Conservation (phyloP, 2,797 vertebrate species). For the Gymnoscopelus braueri region DNA sequence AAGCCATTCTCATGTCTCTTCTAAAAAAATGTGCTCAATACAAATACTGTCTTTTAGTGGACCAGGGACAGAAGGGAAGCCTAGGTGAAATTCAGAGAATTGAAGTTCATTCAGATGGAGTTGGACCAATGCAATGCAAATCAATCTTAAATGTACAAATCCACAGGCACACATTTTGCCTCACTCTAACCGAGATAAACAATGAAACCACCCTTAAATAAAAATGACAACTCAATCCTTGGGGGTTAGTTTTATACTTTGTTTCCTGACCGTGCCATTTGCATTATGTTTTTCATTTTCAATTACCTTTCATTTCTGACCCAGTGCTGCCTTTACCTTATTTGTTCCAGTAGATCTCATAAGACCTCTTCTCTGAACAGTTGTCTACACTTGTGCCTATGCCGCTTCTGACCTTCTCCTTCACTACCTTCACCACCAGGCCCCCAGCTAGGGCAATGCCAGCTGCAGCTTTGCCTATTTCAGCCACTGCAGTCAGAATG, state of each 20-base stretch:
- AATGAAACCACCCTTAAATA: not conserved
- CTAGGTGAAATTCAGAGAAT: not conserved
- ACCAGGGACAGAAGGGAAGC: not conserved
- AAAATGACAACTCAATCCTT: not conserved
- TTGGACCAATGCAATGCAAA: not conserved
- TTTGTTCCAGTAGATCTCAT: conserved; percentile 81
- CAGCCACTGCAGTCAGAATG: conserved; percentile 66
- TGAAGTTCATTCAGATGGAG: not conserved
- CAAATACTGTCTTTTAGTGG: not conserved
- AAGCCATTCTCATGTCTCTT: too few relatives aligned
- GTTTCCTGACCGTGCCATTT: not conserved
- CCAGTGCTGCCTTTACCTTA: conserved; percentile 10
- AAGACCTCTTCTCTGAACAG: conserved; percentile 72
- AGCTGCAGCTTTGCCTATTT: conserved; percentile 73
- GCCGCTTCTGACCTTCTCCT: conserved; percentile 70
- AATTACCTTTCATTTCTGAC: not conserved
- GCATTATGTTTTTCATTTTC: too few relatives aligned
- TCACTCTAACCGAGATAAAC: not conserved
- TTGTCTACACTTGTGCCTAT: conserved; percentile 40
- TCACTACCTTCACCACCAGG: conserved; percentile 79
- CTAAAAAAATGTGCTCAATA: too few relatives aligned
- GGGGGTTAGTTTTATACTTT: not conserved
- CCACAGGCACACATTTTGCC: not conserved
- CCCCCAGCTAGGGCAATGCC: conserved; percentile 69
- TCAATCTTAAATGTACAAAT: not conserved